These are phyloP conservation scores for Amazona guildingii DNA, from an alignment of 2,113 vertebrate species.

Conservation along the genomic window DNA sequence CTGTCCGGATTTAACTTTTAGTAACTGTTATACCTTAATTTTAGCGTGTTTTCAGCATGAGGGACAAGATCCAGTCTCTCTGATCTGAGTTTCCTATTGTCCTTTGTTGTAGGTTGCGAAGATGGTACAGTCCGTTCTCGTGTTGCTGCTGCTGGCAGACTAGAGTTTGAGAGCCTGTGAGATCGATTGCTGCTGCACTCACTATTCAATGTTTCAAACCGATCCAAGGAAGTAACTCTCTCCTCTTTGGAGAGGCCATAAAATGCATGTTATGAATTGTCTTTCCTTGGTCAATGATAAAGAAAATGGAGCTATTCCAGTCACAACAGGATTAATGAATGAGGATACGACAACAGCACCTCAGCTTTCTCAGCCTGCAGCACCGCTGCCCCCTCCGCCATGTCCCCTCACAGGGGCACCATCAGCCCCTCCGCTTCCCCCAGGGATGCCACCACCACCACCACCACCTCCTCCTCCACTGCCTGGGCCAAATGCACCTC, in stretches of 20 bases:
- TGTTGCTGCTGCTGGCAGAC: background rate
- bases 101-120: constrained; percentile 58
- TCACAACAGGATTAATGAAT: constrained; percentile 76
- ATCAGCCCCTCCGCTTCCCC: constrained; percentile 19
- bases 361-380: constrained; percentile 9
- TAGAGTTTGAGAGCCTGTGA: background rate
- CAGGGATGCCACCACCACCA: background rate
- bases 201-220: background rate
- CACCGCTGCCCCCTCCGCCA: background rate
- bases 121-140: background rate
- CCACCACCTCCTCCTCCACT: constrained; percentile 59
- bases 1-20: background rate
- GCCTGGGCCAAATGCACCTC: constrained; percentile 72
- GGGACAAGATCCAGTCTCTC: background rate
- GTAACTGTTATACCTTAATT: background rate
- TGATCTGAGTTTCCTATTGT: background rate
- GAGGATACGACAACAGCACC: constrained; percentile 42
- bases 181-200: background rate
- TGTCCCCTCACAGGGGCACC: constrained; percentile 16
- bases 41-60: background rate
- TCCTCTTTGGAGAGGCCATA: constrained; percentile 67
- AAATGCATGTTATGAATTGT: constrained; percentile 94
- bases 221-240: constrained; percentile 52
- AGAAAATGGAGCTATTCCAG: constrained; percentile 79
- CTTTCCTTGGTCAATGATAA: constrained; percentile 83